Conservation (phyloP, 1,140 invertebrate species). For the Atopsyche davidsoni region DNA sequence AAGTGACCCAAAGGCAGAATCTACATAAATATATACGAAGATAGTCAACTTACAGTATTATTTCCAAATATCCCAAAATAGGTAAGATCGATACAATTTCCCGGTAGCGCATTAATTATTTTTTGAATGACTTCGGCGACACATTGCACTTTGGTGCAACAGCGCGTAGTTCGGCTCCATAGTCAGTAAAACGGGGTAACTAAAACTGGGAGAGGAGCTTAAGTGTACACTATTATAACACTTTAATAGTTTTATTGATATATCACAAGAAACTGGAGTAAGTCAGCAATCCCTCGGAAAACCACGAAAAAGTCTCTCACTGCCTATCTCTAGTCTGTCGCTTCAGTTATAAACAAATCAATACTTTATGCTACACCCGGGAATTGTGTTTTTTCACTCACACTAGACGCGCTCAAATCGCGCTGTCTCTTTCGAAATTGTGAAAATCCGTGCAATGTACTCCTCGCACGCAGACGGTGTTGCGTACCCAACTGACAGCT, state of each 20-base stretch:
- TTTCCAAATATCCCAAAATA: not conserved
- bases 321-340: not conserved
- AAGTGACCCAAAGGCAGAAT: not conserved
- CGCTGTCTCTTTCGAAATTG: not conserved
- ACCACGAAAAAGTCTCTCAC: not conserved
- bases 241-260: not conserved
- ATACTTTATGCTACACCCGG: conserved; percentile 7
- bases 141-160: not conserved
- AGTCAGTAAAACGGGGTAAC: too few species aligned
- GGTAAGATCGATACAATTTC: conserved; percentile 6
- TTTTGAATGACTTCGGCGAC: not conserved
- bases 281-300: not conserved
- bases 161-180: not conserved
- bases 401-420: not conserved
- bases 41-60: too few species aligned
- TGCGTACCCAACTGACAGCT: not conserved
- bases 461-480: too few species aligned
- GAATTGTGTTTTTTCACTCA: conserved; percentile 2
- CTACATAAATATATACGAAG: not conserved
- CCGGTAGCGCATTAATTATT: not conserved
- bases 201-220: too few species aligned
- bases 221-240: too few species aligned
- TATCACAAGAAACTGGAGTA: not conserved
- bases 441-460: not conserved
- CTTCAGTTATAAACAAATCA: conserved; percentile 4